phyloP scores from a whole-genome alignment of 1,140 invertebrate genomes.

The Palaemon carinicauda region DNA sequence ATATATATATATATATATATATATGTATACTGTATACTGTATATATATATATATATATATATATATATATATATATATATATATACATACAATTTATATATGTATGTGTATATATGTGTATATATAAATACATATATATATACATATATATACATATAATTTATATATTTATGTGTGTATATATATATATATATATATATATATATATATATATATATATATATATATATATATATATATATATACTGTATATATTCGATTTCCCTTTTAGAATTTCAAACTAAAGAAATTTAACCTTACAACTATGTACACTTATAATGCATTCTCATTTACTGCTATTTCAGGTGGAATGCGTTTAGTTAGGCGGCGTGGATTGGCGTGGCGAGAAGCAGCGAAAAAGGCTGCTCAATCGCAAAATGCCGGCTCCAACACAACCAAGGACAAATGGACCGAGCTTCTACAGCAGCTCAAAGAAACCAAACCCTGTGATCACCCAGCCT shows the following conservation, averaged over 20 bases:
- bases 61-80: not conserved
- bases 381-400: slow-evolving; percentile 37
- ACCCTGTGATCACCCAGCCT: slow-evolving; percentile 27
- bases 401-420: not conserved
- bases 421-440: not conserved
- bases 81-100: not conserved
- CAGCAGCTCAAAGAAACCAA: slow-evolving; percentile 20
- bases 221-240: not conserved
- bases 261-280: not conserved
- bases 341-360: slow-evolving; percentile 22
- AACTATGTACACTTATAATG: too few relatives aligned
- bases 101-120: not conserved
- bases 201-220: not conserved
- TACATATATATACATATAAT: not conserved
- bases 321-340: not conserved
- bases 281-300: not conserved
- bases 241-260: too few relatives aligned
- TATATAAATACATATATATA: not conserved
- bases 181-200: not conserved
- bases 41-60: not conserved
- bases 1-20: not conserved
- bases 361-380: slow-evolving; percentile 25
- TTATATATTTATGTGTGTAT: not conserved
- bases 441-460: slow-evolving; percentile 25
- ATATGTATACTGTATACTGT: not conserved